Base-by-base conservation (phyloP, 2,888 invertebrate species). In the Andrena haemorrhoa region DNA sequence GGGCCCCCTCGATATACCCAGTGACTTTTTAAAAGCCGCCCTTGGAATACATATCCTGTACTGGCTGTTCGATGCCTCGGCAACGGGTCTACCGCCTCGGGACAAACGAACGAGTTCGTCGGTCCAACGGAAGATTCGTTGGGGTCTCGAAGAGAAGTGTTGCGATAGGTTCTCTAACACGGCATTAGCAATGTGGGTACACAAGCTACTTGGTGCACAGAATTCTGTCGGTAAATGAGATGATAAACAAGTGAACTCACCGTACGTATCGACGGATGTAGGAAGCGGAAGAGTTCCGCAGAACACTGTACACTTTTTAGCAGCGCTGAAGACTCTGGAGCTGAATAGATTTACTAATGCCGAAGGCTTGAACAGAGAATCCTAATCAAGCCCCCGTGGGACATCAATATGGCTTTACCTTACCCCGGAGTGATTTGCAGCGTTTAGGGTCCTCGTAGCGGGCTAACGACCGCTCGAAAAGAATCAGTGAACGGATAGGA, bases 1-100 rank as follows among this genome's bases (percentile, higher is more conserved):
- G 78, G 77, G 85, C 85, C 85, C 79, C 63, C 89, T 87, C 88
- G 86, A 89, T 90, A 91, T 91, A 90, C 89, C 88, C 87, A 82
- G 91, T 89, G 90, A 91, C 90, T 90, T 90, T 89, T 88, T 90
- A 87, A 87, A 82, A 85, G 87, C 72, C 85, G 81, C 86, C 23
- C 82, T 76, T 78, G 47, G 81, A n/a, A 56, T 58, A 20, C 20
- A 20, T 63, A 29, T 66, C 20, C 61, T 10, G 12, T 12, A 12
- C 20, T 23, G 6, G 6, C 26, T 26, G 53, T 20, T 58, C 56
- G 23, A 56, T 47, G 26, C 16, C 51, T 26, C n/a, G 29, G 33
- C 33, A 60, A 66, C 60, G 51, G 23, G 12, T n/a, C 12, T 5
- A 26, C 12, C 31, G 2, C 31, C 35, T 72, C 10, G 2, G 16